These are phyloP conservation scores for Ia io DNA, from an alignment of 2,113 vertebrate species.

Conservation along the genomic window DNA sequence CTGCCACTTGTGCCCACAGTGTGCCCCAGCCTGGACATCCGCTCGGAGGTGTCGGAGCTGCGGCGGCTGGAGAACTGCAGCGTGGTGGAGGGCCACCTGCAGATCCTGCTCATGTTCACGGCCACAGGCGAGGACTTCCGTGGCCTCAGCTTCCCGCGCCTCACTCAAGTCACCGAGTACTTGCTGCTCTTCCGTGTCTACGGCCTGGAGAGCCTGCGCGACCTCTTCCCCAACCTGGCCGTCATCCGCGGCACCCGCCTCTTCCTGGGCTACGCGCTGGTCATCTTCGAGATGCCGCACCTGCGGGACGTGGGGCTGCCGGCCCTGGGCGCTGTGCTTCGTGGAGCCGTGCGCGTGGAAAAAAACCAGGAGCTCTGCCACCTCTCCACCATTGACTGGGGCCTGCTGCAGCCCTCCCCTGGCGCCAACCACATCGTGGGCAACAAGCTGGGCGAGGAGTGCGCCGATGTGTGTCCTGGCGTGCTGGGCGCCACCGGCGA, in stretches of 20 bases:
- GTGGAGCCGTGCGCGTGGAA: conserved; percentile 83
- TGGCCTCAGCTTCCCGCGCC: conserved; percentile 83
- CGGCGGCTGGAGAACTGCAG: conserved; percentile 86
- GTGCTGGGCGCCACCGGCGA: conserved; percentile 78
- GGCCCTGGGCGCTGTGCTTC: conserved; percentile 80
- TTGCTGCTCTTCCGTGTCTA: conserved; percentile 87
- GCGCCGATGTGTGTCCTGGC: conserved; percentile 84
- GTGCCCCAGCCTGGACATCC: conserved; percentile 88
- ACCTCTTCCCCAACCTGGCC: conserved; percentile 86
- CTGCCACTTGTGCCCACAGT: conserved; percentile 69
- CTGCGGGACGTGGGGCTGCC: conserved; percentile 84
- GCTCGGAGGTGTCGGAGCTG: conserved; percentile 83
- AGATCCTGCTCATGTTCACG: conserved; percentile 88
- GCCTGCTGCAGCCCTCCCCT: conserved; percentile 75
- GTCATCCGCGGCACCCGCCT: conserved; percentile 84
- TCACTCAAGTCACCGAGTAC: conserved; percentile 87
- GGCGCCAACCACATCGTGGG: conserved; percentile 83
- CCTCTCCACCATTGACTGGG: conserved; percentile 88
- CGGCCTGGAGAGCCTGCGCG: conserved; percentile 85
- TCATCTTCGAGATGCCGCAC: conserved; percentile 88
- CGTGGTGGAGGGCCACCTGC: conserved; percentile 86
- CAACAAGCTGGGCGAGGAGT: conserved; percentile 84
- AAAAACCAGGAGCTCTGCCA: conserved; percentile 89
- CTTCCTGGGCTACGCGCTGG: conserved; percentile 86
- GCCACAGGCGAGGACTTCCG: conserved; percentile 83